Base-by-base conservation (phyloP, 2,797 vertebrate genomes). In the Rhabdophis nuchalis region DNA sequence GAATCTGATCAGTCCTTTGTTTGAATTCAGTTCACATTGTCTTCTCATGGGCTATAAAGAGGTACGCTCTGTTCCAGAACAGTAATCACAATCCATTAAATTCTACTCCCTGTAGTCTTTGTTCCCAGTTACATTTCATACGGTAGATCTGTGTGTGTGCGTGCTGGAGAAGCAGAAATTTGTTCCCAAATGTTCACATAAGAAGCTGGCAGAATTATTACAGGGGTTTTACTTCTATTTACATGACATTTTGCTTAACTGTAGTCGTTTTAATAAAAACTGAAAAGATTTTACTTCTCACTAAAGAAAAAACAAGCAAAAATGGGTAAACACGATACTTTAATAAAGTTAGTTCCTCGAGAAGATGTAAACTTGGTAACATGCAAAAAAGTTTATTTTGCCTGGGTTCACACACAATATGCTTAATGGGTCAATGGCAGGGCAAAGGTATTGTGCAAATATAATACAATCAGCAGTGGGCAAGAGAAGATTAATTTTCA, bases 11-110 rank as follows among this genome's bases (percentile, higher is more conserved):
- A 92, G 94, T 94, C 94, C 95, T 97, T 98, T 96, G 96, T 98
- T 96, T 97, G 96, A 97, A 98, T 98, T 98, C 98, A 97, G 97
- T 97, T 98, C 98, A 98, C 98, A 98, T 97, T 96, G 88, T 96
- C 97, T 97, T 98, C 97, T 97, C 95, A 96, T 97, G 98, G 97
- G 96, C 97, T 98, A 97, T 96, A 95, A 97, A 96, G 96, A 97
- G 97, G 95, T 97, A 98, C 98, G 98, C 97, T 98, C 98, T 98
- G 98, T 98, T 99, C 98, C 98, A 98, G 98, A 97, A 98, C 97
- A 98, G 98, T 98, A 98, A 98, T 98, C 98, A 98, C 95, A 97
- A 98, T 97, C 98, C 98, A 98, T 99, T 98, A 98, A 98, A 98
- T 97, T 98, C 97, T 97, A 95, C 97, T 97, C 98, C 98, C 97